These are phyloP conservation scores for Allenopithecus nigroviridis DNA, from an alignment of 2,797 vertebrate genomes.

Conservation along the genomic window DNA sequence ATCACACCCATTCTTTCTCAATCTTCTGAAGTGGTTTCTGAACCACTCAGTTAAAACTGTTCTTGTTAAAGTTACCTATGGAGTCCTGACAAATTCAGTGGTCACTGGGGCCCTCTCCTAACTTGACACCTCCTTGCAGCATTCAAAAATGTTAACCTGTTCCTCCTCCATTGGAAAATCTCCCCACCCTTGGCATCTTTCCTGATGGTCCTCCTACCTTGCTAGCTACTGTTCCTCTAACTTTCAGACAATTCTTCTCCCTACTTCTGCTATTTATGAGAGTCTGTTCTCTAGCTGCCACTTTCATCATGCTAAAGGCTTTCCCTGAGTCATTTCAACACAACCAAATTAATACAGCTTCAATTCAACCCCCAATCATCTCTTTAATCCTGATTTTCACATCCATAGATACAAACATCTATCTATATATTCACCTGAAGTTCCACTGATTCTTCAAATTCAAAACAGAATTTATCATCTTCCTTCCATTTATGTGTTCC, in stretches of 20 bases:
- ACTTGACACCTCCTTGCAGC: not conserved
- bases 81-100: not conserved
- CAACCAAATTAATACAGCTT: conserved; percentile 23
- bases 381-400: conserved; percentile 26
- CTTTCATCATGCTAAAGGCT: conserved; percentile 18
- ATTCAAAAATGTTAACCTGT: not conserved
- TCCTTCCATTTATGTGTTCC: not conserved
- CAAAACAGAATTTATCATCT: not conserved
- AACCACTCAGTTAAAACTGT: conserved; percentile 23
- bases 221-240: conserved; percentile 2
- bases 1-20: conserved; percentile 6
- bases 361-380: not conserved
- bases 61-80: conserved; percentile 4
- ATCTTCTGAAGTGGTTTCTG: conserved; percentile 14
- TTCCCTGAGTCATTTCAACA: conserved; percentile 17
- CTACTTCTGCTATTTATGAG: conserved; percentile 8
- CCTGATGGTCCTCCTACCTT: not conserved
- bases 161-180: conserved; percentile 7
- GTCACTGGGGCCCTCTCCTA: not conserved
- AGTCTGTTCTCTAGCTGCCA: not conserved
- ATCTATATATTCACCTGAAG: not conserved
- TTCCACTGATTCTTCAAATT: conserved; percentile 29
- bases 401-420: not conserved
- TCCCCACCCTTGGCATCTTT: not conserved
- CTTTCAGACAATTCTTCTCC: not conserved